Conservation (phyloP, 2,888 invertebrate genomes). For the Apodemia hepburni region DNA sequence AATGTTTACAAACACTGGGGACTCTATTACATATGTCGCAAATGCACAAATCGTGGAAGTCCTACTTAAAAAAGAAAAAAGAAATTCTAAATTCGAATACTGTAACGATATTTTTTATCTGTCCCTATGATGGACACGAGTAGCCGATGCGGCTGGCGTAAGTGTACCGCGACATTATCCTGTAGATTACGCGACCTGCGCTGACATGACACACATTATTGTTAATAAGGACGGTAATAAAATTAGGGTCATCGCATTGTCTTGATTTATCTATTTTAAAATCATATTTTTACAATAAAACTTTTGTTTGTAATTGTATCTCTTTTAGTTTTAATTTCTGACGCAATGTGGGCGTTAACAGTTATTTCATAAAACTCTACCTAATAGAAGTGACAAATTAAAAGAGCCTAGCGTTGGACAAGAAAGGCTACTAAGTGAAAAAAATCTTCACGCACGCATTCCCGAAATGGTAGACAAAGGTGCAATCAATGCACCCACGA, state of each 20-base stretch:
- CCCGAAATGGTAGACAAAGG: too few relatives aligned
- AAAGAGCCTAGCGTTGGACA: too few relatives aligned
- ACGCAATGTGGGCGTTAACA: neutral
- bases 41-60: neutral
- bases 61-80: neutral
- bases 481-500: too few relatives aligned
- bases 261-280: conserved; percentile 30
- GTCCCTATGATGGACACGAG: conserved; percentile 1
- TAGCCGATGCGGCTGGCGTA: conserved; percentile 30
- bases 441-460: too few relatives aligned
- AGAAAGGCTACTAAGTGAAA: too few relatives aligned
- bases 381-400: too few relatives aligned
- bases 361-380: too few relatives aligned
- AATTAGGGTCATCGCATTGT: conserved; percentile 58
- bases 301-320: neutral
- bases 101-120: neutral
- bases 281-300: conserved; percentile 22
- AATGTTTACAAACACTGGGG: neutral
- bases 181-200: conserved; percentile 59
- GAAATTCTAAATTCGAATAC: neutral
- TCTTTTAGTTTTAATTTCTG: neutral
- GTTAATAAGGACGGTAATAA: conserved; percentile 64
- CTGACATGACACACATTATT: conserved; percentile 62
- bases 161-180: conserved; percentile 46
- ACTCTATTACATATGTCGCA: neutral